phyloP scores from a whole-genome alignment of 92 coral and sea anemone genomes.

The Epizoanthus fatuus region DNA sequence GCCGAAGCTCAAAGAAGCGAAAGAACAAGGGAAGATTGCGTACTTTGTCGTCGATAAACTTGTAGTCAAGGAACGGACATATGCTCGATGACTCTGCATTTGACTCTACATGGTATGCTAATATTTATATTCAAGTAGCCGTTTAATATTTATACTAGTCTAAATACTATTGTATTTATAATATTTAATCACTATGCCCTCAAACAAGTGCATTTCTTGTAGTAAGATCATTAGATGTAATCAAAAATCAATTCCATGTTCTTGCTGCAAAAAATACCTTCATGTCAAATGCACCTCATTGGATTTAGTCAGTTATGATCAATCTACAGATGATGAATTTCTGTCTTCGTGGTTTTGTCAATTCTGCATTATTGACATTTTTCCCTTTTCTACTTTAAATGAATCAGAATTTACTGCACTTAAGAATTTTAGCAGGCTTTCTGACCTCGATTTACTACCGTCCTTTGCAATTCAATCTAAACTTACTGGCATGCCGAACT shows the following conservation, averaged over 20 bases:
- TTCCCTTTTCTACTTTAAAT: constrained; percentile 35
- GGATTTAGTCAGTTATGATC: constrained; percentile 15
- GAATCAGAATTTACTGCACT: constrained; percentile 42
- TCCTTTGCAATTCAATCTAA: constrained; percentile 49
- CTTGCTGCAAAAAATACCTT: constrained; percentile 25
- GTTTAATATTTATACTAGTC: constrained; percentile 19
- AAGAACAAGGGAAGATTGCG: constrained; percentile 45
- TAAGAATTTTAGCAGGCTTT: constrained; percentile 17
- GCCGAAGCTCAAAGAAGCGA: constrained; percentile 29
- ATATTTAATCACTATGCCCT: constrained; percentile 20
- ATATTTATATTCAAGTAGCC: constrained; percentile 12
- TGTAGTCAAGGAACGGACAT: constrained; percentile 21
- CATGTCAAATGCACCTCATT: constrained; percentile 28
- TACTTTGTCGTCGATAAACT: constrained; percentile 36
- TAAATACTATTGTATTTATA: not conserved
- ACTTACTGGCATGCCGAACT: constrained; percentile 45
- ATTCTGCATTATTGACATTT: constrained; percentile 21
- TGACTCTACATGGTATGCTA: constrained; percentile 15
- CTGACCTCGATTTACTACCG: constrained; percentile 43
- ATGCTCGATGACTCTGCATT: constrained; percentile 24
- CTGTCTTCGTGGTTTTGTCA: constrained; percentile 16
- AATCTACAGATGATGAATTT: constrained; percentile 6
- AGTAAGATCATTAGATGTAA: constrained; percentile 21
- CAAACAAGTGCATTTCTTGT: constrained; percentile 19
- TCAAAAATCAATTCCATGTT: constrained; percentile 26